Conservation (phyloP, 2,113 vertebrate genomes). For the Strigops habroptila region DNA sequence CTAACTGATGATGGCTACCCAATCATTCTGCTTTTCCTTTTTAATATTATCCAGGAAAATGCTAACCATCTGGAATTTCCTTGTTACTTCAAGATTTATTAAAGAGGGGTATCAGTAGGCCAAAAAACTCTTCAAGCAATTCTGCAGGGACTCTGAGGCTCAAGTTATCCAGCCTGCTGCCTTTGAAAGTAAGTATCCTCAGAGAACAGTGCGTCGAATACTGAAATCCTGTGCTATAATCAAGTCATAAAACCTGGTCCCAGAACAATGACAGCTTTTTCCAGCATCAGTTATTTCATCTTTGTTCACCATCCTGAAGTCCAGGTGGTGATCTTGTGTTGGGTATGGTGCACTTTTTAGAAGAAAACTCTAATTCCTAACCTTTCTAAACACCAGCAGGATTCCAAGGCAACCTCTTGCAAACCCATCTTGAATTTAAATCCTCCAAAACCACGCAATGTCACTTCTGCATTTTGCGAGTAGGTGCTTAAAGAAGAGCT, state of each 20-base stretch:
- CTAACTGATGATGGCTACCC: not conserved
- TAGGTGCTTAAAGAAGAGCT: not conserved
- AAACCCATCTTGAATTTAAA: not conserved
- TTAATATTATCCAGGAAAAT: not conserved
- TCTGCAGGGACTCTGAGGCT: not conserved
- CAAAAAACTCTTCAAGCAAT: not conserved
- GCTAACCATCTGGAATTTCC: not conserved
- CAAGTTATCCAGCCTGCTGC: not conserved
- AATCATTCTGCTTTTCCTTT: not conserved
- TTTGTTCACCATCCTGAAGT: not conserved
- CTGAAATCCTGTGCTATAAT: not conserved
- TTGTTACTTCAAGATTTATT: not conserved
- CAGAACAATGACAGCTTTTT: not conserved
- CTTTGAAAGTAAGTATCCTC: not conserved
- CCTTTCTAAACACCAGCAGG: not conserved
- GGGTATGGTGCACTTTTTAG: not conserved
- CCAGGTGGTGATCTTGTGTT: not conserved
- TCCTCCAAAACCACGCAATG: not conserved
- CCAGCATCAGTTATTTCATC: not conserved
- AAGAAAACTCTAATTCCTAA: not conserved
- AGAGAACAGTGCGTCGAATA: not conserved
- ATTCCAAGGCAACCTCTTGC: not conserved
- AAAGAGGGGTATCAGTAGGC: not conserved
- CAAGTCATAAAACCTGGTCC: not conserved
- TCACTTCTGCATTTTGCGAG: rapidly evolving